Evolutionary conservation across 2,113 vertebrate genomes (phyloP), one percentile per base, ranked within the genome.

Genomic region (Eulemur macaco): DNA sequence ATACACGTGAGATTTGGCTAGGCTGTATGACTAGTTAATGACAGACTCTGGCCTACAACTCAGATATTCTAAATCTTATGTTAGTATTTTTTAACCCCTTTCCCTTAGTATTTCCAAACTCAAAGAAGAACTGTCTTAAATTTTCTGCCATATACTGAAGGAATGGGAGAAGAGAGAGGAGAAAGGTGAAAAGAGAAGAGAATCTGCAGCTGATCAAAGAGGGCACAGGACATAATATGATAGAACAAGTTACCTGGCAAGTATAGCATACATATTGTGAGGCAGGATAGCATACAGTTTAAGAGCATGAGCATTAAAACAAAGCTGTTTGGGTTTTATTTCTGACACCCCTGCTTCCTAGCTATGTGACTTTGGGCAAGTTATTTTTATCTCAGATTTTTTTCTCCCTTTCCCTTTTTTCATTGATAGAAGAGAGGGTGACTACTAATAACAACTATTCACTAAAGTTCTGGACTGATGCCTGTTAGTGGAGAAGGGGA

Each of bases 361-460:
- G 9, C 8, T 93, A 3, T 87, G 27, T 93, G 66, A 86, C 34
- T 68, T 6, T 86, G 37, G 64, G 45, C 34, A 76, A 15, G 3
- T 86, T 96, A 60, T 17, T 94, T 93, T 77, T 52, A 45, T n/a
- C 29, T 91, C 34, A 21, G 45, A 34, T 31, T 47, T 69, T 34
- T 15, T 63, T 6, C 25, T 10, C 17, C 1, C 14, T 50, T 52
- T 78, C 37, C 4, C 8, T 52, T 82, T 56, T 74, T 52, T 56
- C n/a, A 78, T 71, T 94, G 47, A 56, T 86, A 60, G 31, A 58
- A 91, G 12, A 54, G 6, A 29, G 15, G 29, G n/a, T 90, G 37
- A 23, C 4, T 92, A 52, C 56, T 96, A 89, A 60, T 93, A 93
- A 82, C 80, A 74, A 60, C 76, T 83, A 58, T n/a, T 81, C 88